phyloP scores from a whole-genome alignment of 1,140 invertebrate genomes.

The Chironomus tepperi region DNA sequence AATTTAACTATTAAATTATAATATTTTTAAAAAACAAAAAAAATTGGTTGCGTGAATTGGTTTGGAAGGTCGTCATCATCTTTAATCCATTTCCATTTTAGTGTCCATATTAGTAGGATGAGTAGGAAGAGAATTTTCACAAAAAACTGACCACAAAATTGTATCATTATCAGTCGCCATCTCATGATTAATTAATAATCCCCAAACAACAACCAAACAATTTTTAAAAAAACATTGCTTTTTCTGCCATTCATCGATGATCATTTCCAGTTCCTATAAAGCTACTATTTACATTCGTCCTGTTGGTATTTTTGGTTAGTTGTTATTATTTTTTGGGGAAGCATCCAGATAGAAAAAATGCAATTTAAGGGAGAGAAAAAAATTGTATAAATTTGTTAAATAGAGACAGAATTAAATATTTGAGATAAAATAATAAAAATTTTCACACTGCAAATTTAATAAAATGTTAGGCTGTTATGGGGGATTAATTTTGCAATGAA shows the following conservation, averaged over 20 bases:
- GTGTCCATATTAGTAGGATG: background rate
- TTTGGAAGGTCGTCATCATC: background rate
- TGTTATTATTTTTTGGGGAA: too few species aligned
- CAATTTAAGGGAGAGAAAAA: background rate
- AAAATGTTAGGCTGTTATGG: too few species aligned
- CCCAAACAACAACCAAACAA: background rate
- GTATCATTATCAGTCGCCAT: background rate
- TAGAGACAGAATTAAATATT: too few species aligned
- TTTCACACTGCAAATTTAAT: too few species aligned
- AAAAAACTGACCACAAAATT: background rate
- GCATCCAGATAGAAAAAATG: too few species aligned
- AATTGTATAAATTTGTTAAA: background rate
- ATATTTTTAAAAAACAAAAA: background rate
- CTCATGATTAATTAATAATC: slow-evolving; percentile 18
- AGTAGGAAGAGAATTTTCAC: background rate
- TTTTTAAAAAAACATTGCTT: too few species aligned
- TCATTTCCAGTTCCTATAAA: too few species aligned
- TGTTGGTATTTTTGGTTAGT: background rate
- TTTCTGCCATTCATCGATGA: too few species aligned
- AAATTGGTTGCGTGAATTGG: background rate
- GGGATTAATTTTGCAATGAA: background rate
- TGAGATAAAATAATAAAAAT: too few species aligned
- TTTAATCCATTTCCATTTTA: too few species aligned
- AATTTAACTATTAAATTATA: background rate
- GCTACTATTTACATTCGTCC: slow-evolving; percentile 5